Conservation (phyloP, 2,888 invertebrate genomes). For the Temnothorax unifasciatus region DNA sequence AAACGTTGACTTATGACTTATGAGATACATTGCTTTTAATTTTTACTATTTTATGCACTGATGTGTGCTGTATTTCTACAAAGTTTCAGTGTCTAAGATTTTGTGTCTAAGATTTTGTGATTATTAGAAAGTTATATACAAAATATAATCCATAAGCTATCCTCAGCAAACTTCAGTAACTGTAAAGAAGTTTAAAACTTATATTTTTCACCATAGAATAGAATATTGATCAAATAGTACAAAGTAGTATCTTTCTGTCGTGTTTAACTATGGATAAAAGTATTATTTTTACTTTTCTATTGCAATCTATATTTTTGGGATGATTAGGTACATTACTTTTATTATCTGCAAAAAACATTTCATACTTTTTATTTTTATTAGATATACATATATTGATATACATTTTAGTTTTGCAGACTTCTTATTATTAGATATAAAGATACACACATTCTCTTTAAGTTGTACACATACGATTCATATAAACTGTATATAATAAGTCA, state of each 20-base stretch:
- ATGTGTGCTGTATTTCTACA: neutral
- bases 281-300: conserved; percentile 34
- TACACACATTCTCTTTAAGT: neutral
- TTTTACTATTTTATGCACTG: neutral
- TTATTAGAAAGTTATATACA: neutral
- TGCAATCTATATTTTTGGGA: neutral
- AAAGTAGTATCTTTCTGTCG: neutral
- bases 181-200: conserved; percentile 15
- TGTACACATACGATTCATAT: neutral
- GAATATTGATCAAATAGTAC: neutral
- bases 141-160: neutral
- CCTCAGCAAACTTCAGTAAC: neutral
- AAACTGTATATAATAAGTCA: neutral
- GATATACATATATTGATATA: conserved; percentile 18
- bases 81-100: neutral
- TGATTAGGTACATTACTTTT: conserved; percentile 19
- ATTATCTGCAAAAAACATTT: neutral
- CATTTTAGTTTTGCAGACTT: neutral
- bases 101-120: neutral
- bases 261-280: neutral
- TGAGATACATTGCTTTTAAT: neutral
- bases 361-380: conserved; percentile 1
- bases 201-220: conserved; percentile 9
- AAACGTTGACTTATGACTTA: conserved; percentile 6
- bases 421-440: neutral